Base-by-base conservation (phyloP, 2,888 invertebrate species). In the Dusona sp. region DNA sequence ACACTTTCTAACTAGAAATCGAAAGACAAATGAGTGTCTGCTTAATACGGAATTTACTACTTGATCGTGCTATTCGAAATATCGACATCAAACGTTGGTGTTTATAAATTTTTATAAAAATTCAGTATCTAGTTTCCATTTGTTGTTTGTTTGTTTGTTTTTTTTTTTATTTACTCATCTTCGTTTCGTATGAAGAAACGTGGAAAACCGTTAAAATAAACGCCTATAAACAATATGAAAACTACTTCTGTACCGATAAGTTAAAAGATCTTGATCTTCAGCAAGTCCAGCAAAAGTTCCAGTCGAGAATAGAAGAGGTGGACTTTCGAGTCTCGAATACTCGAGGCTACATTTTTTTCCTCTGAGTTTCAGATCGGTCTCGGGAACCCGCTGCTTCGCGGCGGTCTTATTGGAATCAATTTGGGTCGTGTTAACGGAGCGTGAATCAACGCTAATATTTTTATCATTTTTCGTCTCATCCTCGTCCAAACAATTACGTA, bases 401-500 rank as follows among this genome's bases (percentile, higher is more conserved):
- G 83, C 86, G 13, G 64, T 77, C 79, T 84, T 88, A 67, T 79
- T 83, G 48, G 81, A 64, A 74, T 85, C 61, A n/a, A 77, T 11
- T 3, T 54, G 77, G 19, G 33, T 25, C 38, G 74, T 72, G 33
- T 64, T 87, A 61, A 38, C 51, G 57, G 70, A 74, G 82, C 68
- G 85, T 1, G 51, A 83, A 45, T 64, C 87, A 85, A 48, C 81
- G 42, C 74, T 67, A 54, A 13, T 74, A 22, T 22, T 87, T 65
- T 79, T 78, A 13, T 87, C 87, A 13, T 82, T 74, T 79, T 42
- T 82, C 74, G 38, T 61, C 4, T 84, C 86, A 64, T 94, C 94
- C 38, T 94, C 93, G 54, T 94, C 93, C 33, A 95, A 94, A 65
- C 94, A 94, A 78, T 95, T 90, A n/a, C 89, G 89, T 38, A 94